A percentile compares a stretch with the other conserved stretches of the same genome.
These are phyloP conservation scores for Acipenser ruthenus DNA, from an alignment of 2,797 vertebrate species.

Conservation along the genomic window DNA sequence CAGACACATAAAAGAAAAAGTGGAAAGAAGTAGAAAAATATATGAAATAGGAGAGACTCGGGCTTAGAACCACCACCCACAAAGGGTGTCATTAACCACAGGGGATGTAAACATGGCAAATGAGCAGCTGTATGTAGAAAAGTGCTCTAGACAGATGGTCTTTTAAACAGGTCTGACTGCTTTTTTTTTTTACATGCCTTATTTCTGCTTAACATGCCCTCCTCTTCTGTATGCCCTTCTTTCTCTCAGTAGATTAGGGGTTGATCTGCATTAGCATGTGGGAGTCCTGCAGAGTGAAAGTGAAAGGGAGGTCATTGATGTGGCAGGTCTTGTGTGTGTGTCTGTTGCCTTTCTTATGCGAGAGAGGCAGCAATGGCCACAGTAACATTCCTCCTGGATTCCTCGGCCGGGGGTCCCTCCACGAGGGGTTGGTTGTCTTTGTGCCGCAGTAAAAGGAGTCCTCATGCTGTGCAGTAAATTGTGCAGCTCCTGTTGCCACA, in stretches of 20 bases:
- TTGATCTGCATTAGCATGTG: neutral
- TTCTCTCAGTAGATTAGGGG: no score
- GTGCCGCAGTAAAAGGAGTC: neutral
- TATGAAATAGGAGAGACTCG: no score
- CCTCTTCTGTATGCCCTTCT: no score
- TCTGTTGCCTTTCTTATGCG: neutral
- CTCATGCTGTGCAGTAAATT: constrained; percentile 4
- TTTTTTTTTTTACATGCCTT: no score
- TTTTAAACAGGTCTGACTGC: no score
- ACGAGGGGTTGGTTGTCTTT: constrained; percentile 2
- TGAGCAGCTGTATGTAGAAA: no score
- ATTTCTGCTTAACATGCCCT: no score
- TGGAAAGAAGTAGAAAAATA: no score
- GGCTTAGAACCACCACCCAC: no score
- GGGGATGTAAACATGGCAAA: no score
- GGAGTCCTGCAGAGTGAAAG: neutral
- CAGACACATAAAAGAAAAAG: neutral
- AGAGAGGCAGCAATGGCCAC: neutral
- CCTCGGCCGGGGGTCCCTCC: neutral
- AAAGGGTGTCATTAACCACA: no score
- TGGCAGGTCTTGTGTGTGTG: neutral
- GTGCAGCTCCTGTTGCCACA: neutral
- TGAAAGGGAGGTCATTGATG: neutral
- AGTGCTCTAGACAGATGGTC: no score
- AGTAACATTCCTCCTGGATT: neutral